Percentiles rank a stretch among this genome's conserved stretches.
Conservation (phyloP, 2,888 invertebrate genomes). For the Deroplatys truncata region DNA sequence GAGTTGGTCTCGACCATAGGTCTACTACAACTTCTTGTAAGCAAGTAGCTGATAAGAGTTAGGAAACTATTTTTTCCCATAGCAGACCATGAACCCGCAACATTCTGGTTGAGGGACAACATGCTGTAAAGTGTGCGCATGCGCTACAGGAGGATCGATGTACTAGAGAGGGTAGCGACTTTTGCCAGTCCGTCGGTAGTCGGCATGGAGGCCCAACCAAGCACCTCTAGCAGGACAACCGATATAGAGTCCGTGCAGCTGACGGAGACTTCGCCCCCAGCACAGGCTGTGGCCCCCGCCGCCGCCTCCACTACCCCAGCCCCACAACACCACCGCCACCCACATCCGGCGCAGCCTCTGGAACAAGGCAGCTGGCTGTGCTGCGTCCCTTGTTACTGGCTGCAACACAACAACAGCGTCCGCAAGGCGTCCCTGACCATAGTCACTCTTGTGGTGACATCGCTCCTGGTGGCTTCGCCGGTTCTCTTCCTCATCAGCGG, state of each 20-base stretch:
- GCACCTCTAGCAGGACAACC: background rate
- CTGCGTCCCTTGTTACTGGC: conserved; percentile 56
- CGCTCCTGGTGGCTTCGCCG: conserved; percentile 56
- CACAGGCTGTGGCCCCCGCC: background rate
- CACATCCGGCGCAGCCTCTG: background rate
- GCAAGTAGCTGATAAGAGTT: too few species aligned
- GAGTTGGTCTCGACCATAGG: too few species aligned
- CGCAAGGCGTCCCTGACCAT: conserved; percentile 57
- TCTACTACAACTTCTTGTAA: too few species aligned
- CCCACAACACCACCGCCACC: background rate
- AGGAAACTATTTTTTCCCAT: too few species aligned
- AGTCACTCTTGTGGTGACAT: conserved; percentile 56
- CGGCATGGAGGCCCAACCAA: background rate
- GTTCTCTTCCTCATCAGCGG: conserved; percentile 55
- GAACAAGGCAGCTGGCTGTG: conserved; percentile 52
- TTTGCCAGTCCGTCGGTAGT: background rate
- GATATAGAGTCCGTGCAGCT: background rate
- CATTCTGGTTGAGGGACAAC: background rate
- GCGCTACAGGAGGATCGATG: background rate
- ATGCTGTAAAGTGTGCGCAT: background rate
- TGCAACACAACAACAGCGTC: conserved; percentile 53
- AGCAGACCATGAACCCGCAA: background rate
- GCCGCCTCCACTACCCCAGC: background rate
- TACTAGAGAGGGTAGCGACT: background rate
- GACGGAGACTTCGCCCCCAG: background rate